Evolutionary conservation across 2,113 vertebrate genomes (phyloP).

Genomic region (Corythornis madagascariensis): DNA sequence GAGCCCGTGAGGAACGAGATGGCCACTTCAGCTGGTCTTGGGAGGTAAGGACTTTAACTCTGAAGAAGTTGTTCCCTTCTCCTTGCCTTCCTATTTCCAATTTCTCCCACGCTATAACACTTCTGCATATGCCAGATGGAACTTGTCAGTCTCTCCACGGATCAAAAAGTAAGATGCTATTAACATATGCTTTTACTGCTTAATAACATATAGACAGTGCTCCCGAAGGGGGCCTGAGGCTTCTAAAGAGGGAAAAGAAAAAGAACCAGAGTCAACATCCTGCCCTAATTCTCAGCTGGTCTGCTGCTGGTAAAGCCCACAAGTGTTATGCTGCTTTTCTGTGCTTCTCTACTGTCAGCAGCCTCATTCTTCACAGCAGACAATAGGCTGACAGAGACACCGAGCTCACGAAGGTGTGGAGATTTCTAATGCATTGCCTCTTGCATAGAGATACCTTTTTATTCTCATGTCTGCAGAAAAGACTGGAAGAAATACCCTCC

Average conservation of each 20-base stretch:
- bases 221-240: background rate
- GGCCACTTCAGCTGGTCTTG: background rate
- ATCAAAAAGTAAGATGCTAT: conserved; percentile 9
- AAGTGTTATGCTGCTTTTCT: background rate
- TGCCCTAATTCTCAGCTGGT: conserved; percentile 34
- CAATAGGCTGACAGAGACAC: background rate
- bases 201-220: background rate
- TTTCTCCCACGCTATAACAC: background rate
- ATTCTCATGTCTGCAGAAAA: background rate
- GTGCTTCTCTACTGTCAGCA: conserved; percentile 3
- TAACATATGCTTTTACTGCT: conserved; percentile 1
- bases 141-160: background rate
- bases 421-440: background rate
- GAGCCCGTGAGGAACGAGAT: background rate
- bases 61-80: background rate
- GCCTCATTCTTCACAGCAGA: conserved; percentile 25
- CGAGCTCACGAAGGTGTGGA: background rate
- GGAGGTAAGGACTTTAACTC: background rate
- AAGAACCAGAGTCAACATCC: background rate
- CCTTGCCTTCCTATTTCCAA: background rate
- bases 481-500: conserved; percentile 11
- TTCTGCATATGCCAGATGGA: background rate
- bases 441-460: conserved; percentile 28
- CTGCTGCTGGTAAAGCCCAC: background rate
- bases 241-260: background rate